Base-by-base conservation (phyloP, 2,797 vertebrate species). In the Schizopygopsis malacanthus region DNA sequence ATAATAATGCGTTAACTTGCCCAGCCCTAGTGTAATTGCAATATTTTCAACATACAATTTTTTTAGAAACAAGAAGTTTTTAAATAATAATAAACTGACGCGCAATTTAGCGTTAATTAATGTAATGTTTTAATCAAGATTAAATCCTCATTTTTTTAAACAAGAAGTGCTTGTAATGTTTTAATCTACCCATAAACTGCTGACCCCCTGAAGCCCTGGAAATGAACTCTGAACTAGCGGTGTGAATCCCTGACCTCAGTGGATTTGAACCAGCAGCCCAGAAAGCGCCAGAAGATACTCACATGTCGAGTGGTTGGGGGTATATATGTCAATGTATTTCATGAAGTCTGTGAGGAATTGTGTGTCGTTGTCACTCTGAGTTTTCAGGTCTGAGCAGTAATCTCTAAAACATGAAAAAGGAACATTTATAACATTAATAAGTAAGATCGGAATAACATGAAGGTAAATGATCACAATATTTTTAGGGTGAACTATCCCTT, bases 341-440 rank as follows among this genome's bases (percentile, higher is more conserved):
- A 95, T 97, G 93, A 99, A 98, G 88, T 97, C 96, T 87, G 96
- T 94, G 71, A 99, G 96, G 93, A 98, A 99, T 90, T 97, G 97
- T 0, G 96, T 98, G 94, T 97, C 99, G 93, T 97, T 97, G 84
- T 95, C 95, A 25, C 95, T 71, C 80, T 73, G 95, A 56, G 93
- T 94, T 90, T 96, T 97, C 85, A 99, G 89, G 85, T 98, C 97
- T 56, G 81, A 96, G 90, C 98, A 99, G 91, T 99, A 99, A 89
- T 96, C 92, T 92, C 98, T 99, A 83, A 25, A 69, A 79, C 37
- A 81, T 52, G 71, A 15, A 77, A 50, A 15, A 33, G 1, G 15
- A 52, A 52, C 15, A 52, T 52, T 52, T 52, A 56, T n/a, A 56
- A 16, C 33, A 67, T 56, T 41, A 86, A 52, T 50, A 28, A 15